Base-by-base conservation (phyloP, 35 echinoderm and acorn worm genomes). In the Apostichopus parvimensis region DNA sequence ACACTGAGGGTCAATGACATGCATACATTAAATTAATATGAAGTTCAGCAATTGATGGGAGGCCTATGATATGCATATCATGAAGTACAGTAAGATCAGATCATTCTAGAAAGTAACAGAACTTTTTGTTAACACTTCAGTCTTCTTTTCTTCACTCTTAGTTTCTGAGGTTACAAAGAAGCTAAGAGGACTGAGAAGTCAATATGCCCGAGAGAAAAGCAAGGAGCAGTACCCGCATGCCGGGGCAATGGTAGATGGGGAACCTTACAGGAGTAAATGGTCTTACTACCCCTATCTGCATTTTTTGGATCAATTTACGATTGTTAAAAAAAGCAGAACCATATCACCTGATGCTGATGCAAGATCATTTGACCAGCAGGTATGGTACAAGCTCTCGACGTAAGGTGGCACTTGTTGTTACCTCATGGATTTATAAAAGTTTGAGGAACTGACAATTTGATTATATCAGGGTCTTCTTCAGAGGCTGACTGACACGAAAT, bases 171-270 rank as follows among this genome's bases (percentile, higher is more conserved):
- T 84, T 22, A 25, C 57, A 18, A 84, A 84, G 17, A 84, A 84
- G 81, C 20, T 84, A 6, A 84, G 81, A 58, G 81, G 81, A 9
- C 81, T 84, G 17, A 53, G 81, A n/a, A 84, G 81, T 84, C 81
- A 84, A 52, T 84, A 23, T 60, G 81, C 81, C 14, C 10, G 81
- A 84, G 81, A 84, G 22, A 84, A 84, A 11, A 56, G 57, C 17
- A 84, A 84, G 21, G 81, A 84, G 54, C 81, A 56, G 52, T 58
- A 20, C 7, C 81, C 81, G 1, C 9, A n/a, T 55, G 17, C 17
- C 11, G 15, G 13, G 57, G 5, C 81, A 60, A 59, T 53, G 78
- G 78, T 55, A 45, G 78, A 80, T 9, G 78, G 17, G 8, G 81
- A 23, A 21, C 56, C 17, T 17, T 84, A 18, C 52, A 57, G 53